Conservation (phyloP, 92 coral and sea anemone species). For the Umimayanthus chanpuru region DNA sequence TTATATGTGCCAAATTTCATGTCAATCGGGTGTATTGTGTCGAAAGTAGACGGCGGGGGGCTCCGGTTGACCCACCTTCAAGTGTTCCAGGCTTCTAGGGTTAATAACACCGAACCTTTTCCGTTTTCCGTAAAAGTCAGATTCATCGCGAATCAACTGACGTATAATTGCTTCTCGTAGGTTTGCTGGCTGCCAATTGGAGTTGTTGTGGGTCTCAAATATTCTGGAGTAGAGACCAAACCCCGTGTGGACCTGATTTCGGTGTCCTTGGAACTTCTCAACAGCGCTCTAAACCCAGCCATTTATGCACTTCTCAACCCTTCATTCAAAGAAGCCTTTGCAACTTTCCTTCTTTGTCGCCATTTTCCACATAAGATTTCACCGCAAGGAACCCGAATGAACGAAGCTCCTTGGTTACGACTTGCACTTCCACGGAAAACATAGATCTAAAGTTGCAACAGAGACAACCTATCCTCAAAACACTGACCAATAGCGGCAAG, state of each 20-base stretch:
- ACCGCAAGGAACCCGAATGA: neutral
- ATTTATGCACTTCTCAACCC: conserved; percentile 4
- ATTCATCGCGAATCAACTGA: neutral
- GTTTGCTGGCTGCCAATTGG: conserved; percentile 7
- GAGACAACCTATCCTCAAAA: neutral
- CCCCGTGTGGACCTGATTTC: neutral
- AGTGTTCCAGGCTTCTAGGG: too few species aligned
- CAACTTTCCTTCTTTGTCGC: neutral
- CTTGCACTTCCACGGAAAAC: neutral
- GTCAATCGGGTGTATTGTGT: too few species aligned
- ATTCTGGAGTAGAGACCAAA: neutral
- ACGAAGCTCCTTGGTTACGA: neutral
- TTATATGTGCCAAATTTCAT: too few species aligned
- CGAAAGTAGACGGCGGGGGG: too few species aligned
- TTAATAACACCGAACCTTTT: too few species aligned
- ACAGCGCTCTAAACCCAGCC: neutral
- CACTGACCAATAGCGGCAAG: too few species aligned
- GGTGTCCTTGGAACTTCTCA: neutral
- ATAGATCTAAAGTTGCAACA: neutral
- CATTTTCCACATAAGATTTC: neutral
- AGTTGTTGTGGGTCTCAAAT: neutral
- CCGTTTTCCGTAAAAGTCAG: too few species aligned
- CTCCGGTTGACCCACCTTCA: too few species aligned
- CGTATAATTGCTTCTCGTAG: neutral
- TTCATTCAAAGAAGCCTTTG: neutral